These are phyloP conservation scores for Apostichopus californicus DNA, from an alignment of 35 echinoderm and acorn worm species.

Conservation along the genomic window DNA sequence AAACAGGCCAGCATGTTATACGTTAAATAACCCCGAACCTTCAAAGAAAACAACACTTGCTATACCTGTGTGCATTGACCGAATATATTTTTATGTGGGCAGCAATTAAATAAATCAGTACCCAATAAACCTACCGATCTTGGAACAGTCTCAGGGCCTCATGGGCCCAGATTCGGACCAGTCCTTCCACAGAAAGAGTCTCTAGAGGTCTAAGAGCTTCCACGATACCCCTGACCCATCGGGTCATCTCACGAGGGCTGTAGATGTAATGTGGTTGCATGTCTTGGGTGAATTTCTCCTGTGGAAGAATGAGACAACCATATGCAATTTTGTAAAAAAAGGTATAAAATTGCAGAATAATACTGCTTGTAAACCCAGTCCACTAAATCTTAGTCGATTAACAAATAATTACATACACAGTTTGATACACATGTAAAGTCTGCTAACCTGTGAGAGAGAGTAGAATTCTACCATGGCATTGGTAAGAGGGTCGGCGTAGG, in stretches of 20 bases:
- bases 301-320: neutral
- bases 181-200: conserved; percentile 89
- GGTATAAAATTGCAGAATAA: neutral
- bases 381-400: neutral
- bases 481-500: conserved; percentile 92
- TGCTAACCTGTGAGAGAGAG: conserved; percentile 71
- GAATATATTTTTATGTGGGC: no score
- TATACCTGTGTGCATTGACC: no score
- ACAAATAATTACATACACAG: neutral
- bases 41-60: no score
- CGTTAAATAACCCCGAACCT: no score
- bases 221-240: conserved; percentile 97
- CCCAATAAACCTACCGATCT: conserved; percentile 73
- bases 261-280: conserved; percentile 99
- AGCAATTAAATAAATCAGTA: no score
- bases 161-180: conserved; percentile 99
- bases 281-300: conserved; percentile 95
- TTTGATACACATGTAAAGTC: no score
- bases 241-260: conserved; percentile 99
- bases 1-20: no score
- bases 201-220: conserved; percentile 97
- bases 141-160: conserved; percentile 98
- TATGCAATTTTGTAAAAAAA: neutral
- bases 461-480: conserved; percentile 98
- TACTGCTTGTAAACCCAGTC: neutral